Evolutionary conservation across 1,140 invertebrate genomes (phyloP), one percentile per base, ranked within the genome.

Genomic region (Akabosia matsudoensis): DNA sequence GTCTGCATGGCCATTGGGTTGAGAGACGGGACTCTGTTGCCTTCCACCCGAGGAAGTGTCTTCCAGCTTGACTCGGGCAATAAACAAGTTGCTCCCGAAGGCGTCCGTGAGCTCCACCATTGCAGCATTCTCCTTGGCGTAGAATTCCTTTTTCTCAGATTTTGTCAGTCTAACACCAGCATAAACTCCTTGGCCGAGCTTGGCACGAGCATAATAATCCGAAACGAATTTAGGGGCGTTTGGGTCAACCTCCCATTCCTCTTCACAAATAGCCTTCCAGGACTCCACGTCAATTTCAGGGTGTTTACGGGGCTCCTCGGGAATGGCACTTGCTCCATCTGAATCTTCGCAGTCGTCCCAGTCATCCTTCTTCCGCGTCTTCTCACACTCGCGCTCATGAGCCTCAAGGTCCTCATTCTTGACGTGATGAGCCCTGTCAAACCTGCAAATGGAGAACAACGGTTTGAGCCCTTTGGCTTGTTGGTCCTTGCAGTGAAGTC

Each of bases 131-230:
- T 67, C 61, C 61, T 28, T 67, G 10, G 13, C 4, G 28, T 30
- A 31, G n/a, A 67, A 67, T 31, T 67, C 28, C n/a, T 67, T 28
- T n/a, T 67, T 67, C 28, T 67, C 61, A 7, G 61, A 67, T 67
- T 30, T 67, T 2, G 24, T 30, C 22, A 67, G 13, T 28, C 61
- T 30, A 45, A 45, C 18, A 10, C 7, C 37, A 18, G 7, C 18
- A 10, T 45, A 18, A 61, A 22, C 54, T 61, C 54, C 54, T 24
- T 22, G 7, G 13, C 4, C 24, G 7, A 13, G 54, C 24, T 7
- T 22, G n/a, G 24, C 7, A 61, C n/a, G 54, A 14, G 7, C 24
- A 16, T 61, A 4, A n/a, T 14, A 22, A 22, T 61, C 54, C 14
- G 24, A 7, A 14, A 16, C 24, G n/a, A 61, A 61, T 24, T 22